Percentiles rank a stretch among this genome's conserved stretches.
phyloP scores from a whole-genome alignment of 2,113 vertebrate genomes.

The Grammomys surdaster region DNA sequence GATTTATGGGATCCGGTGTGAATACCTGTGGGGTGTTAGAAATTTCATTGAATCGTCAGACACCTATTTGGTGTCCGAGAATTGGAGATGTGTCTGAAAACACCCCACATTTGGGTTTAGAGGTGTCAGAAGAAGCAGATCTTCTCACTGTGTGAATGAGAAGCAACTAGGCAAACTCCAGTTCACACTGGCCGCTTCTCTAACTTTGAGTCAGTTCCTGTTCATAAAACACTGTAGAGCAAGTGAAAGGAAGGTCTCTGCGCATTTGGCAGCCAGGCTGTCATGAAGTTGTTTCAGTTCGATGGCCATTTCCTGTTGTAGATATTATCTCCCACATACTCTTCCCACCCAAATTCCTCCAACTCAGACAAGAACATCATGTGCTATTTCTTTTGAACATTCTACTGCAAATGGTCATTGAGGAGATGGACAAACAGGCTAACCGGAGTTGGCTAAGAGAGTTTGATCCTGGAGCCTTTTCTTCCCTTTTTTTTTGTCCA shows the following conservation, averaged over 20 bases:
- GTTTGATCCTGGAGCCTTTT: not conserved
- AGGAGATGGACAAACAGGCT: not conserved
- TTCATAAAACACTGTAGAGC: not conserved
- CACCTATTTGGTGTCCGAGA: not conserved
- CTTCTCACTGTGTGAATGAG: not conserved
- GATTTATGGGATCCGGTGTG: not conserved
- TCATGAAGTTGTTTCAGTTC: not conserved
- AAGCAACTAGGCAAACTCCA: not conserved
- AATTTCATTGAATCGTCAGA: not conserved
- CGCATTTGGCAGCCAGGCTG: not conserved
- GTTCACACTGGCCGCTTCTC: not conserved
- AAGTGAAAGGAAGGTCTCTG: not conserved
- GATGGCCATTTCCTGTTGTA: not conserved
- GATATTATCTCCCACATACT: not conserved
- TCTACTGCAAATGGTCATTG: not conserved
- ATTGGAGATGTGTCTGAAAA: not conserved
- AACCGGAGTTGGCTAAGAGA: not conserved
- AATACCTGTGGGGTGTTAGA: not conserved
- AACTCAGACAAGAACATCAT: not conserved
- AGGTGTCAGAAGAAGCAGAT: not conserved
- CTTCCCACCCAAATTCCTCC: not conserved
- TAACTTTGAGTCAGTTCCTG: not conserved
- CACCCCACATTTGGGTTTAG: not conserved
- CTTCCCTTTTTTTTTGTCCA: not conserved
- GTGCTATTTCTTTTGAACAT: conserved; percentile 23